These are phyloP conservation scores for Eupeodes luniger DNA, from an alignment of 2,888 invertebrate species.

Conservation along the genomic window DNA sequence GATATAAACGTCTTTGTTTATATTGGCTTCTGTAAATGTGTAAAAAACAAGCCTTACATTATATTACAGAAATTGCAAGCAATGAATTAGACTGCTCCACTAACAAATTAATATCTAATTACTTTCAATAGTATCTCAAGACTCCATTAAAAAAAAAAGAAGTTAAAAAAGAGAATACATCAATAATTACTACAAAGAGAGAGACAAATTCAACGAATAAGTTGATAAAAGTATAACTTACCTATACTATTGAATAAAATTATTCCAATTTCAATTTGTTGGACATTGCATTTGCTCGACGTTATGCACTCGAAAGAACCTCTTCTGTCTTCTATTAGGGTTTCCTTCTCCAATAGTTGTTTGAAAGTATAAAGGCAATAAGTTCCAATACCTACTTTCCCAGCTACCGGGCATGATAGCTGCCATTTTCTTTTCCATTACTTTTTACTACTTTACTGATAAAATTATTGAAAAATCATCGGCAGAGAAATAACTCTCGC, in stretches of 20 bases:
- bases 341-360: conserved; percentile 13
- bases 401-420: conserved; percentile 5
- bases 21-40: too few relatives aligned
- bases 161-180: neutral
- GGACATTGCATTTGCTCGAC: conserved; percentile 57
- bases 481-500: conserved; percentile 10
- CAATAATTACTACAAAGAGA: too few relatives aligned
- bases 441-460: neutral
- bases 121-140: too few relatives aligned
- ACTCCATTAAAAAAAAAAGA: too few relatives aligned
- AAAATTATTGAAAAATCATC: conserved; percentile 11
- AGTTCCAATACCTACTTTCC: neutral
- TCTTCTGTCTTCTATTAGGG: neutral
- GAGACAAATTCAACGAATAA: neutral
- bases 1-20: too few relatives aligned
- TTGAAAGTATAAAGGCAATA: neutral
- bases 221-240: neutral
- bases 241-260: conserved; percentile 41
- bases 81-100: too few relatives aligned
- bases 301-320: conserved; percentile 10
- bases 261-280: conserved; percentile 50
- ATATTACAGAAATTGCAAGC: too few relatives aligned
- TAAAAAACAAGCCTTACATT: too few relatives aligned
- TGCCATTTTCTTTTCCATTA: conserved; percentile 2
- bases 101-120: too few relatives aligned